These are phyloP conservation scores for Micrasema minimum DNA, from an alignment of 1,140 invertebrate species.

Conservation along the genomic window DNA sequence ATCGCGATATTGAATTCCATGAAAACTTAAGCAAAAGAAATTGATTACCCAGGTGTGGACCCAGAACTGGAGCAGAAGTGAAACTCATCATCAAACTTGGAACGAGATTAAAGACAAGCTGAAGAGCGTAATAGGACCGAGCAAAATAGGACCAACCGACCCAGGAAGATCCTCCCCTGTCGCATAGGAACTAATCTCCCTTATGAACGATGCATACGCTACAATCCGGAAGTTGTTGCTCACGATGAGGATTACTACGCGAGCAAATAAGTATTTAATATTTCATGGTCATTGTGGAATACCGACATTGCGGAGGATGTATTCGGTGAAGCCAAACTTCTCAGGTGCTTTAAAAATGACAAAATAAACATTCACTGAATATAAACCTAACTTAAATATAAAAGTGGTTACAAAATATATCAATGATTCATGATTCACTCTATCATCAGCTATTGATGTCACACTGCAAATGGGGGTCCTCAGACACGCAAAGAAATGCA, in stretches of 20 bases:
- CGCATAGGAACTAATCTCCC: too few species aligned
- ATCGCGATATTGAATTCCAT: constrained; percentile 69
- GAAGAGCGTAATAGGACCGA: constrained; percentile 58
- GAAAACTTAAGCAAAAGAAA: constrained; percentile 67
- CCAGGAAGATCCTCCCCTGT: constrained; percentile 62
- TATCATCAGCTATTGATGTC: too few species aligned
- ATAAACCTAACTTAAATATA: too few species aligned
- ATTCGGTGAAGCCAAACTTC: constrained; percentile 63
- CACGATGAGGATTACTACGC: constrained; percentile 61
- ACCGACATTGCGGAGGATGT: constrained; percentile 62
- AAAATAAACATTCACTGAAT: too few species aligned
- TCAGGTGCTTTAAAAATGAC: too few species aligned
- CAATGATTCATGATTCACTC: too few species aligned
- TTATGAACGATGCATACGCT: constrained; percentile 61
- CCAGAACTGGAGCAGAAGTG: constrained; percentile 60
- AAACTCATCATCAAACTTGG: too few species aligned
- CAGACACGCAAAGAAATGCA: too few species aligned
- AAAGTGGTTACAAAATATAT: too few species aligned
- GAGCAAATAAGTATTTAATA: too few species aligned
- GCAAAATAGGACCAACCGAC: constrained; percentile 61
- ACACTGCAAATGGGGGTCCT: too few species aligned
- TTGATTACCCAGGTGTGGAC: constrained; percentile 63
- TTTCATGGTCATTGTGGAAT: constrained; percentile 64
- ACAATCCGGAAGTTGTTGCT: constrained; percentile 59
- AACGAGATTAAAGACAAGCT: constrained; percentile 61